These are phyloP conservation scores for Apteryx owenii DNA, from an alignment of 2,113 vertebrate species.

Conservation along the genomic window DNA sequence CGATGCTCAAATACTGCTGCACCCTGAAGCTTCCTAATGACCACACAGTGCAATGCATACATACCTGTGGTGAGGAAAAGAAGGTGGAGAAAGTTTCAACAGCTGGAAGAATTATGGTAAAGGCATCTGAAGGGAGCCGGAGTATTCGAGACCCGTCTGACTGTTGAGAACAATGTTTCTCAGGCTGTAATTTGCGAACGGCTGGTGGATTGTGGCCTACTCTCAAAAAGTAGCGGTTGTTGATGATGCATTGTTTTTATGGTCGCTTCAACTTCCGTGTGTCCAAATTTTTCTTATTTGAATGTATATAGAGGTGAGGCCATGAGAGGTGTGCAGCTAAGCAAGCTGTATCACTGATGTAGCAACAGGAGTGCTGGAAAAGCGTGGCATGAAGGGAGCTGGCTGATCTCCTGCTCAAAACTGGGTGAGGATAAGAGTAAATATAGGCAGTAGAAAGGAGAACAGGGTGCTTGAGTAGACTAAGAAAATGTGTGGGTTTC, in stretches of 20 bases:
- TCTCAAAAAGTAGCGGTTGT: not conserved
- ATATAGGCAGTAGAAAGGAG: not conserved
- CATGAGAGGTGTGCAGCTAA: not conserved
- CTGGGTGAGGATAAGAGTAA: not conserved
- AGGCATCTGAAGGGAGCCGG: not conserved
- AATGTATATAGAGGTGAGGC: not conserved
- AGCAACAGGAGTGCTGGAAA: not conserved
- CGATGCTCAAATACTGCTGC: too few species aligned
- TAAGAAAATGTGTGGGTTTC: not conserved
- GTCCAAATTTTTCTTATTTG: not conserved
- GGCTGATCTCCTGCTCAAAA: not conserved
- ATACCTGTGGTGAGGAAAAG: not conserved
- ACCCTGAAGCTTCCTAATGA: too few species aligned
- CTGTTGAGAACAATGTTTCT: too few species aligned
- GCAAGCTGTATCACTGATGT: not conserved
- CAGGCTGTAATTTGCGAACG: too few species aligned
- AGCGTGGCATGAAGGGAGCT: not conserved
- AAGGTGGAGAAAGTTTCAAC: not conserved
- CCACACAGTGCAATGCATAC: fast-evolving
- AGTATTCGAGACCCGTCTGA: too few species aligned
- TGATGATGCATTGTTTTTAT: not conserved
- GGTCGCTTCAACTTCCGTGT: not conserved
- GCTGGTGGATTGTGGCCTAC: too few species aligned
- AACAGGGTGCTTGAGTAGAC: not conserved
- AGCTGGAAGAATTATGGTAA: not conserved